phyloP scores from a whole-genome alignment of 2,888 invertebrate genomes.

The Nemotelus nigrinus region DNA sequence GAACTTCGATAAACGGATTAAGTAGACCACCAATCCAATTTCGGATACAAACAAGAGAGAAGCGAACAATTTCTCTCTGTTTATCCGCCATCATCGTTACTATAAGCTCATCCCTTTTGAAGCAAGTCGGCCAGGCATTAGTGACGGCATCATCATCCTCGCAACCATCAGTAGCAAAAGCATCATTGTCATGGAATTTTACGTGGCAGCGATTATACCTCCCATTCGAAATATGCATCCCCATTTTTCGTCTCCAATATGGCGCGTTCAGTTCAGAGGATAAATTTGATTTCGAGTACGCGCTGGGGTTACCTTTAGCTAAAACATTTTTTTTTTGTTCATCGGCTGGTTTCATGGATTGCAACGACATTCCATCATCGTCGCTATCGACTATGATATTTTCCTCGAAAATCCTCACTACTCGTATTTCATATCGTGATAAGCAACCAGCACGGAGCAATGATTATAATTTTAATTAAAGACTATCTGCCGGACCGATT shows the following conservation, averaged over 20 bases:
- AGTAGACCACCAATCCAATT: constrained; percentile 55
- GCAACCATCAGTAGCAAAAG: not conserved
- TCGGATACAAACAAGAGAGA: constrained; percentile 49
- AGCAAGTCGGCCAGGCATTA: not conserved
- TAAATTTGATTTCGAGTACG: constrained; percentile 12
- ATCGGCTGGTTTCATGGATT: not conserved
- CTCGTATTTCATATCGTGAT: no score
- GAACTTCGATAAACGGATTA: constrained; percentile 66
- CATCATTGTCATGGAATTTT: not conserved
- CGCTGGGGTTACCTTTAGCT: constrained; percentile 14
- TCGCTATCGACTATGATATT: constrained; percentile 9
- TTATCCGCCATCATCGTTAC: constrained; percentile 35
- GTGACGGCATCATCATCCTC: not conserved
- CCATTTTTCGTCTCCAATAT: constrained; percentile 3
- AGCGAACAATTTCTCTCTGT: constrained; percentile 41
- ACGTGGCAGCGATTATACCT: not conserved
- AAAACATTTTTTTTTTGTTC: constrained; percentile 5
- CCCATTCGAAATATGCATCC: not conserved
- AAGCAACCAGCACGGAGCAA: not conserved
- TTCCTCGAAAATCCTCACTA: constrained; percentile 1
- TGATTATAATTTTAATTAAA: constrained; percentile 44
- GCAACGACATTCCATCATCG: not conserved
- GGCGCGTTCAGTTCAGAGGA: constrained; percentile 32
- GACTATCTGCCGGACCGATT: constrained; percentile 27
- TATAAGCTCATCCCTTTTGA: constrained; percentile 38